Percentiles rank a stretch among this genome's conserved stretches.
phyloP scores from a whole-genome alignment of 2,113 vertebrate genomes.

The Salvelinus alpinus region DNA sequence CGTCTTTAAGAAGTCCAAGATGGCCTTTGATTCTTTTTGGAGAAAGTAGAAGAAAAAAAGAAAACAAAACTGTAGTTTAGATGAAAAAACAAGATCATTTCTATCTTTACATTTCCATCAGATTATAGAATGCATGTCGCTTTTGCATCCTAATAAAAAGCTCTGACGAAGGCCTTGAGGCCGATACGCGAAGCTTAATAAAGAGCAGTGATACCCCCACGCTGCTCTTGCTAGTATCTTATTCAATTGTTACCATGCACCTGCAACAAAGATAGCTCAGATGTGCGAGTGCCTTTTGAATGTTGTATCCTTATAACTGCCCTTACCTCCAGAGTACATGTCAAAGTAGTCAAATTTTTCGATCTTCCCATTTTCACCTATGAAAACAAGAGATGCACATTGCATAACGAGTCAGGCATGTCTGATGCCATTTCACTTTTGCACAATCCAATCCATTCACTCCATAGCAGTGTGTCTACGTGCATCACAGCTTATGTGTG shows the following conservation, averaged over 20 bases:
- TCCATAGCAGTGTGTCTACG: no score
- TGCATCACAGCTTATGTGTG: background rate
- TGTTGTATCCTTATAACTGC: background rate
- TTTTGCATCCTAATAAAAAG: no score
- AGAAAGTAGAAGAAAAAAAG: background rate
- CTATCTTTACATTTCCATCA: background rate
- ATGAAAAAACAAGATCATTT: background rate
- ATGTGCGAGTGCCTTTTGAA: no score
- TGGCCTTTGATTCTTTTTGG: conserved; percentile 54
- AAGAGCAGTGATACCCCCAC: no score
- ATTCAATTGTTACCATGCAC: no score
- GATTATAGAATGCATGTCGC: background rate
- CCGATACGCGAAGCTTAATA: no score
- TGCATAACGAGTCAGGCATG: background rate
- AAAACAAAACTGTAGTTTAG: background rate
- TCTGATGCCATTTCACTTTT: background rate
- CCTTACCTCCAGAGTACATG: conserved; percentile 76
- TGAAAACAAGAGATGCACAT: conserved; percentile 16
- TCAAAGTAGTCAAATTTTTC: conserved; percentile 62
- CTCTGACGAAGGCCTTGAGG: no score
- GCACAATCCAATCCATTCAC: background rate
- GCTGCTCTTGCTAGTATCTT: no score
- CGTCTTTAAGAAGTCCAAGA: conserved; percentile 70
- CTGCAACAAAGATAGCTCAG: no score
- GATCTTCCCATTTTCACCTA: conserved; percentile 73